These are phyloP conservation scores for Pantherophis guttatus DNA, from an alignment of 2,113 vertebrate genomes.

Conservation along the genomic window DNA sequence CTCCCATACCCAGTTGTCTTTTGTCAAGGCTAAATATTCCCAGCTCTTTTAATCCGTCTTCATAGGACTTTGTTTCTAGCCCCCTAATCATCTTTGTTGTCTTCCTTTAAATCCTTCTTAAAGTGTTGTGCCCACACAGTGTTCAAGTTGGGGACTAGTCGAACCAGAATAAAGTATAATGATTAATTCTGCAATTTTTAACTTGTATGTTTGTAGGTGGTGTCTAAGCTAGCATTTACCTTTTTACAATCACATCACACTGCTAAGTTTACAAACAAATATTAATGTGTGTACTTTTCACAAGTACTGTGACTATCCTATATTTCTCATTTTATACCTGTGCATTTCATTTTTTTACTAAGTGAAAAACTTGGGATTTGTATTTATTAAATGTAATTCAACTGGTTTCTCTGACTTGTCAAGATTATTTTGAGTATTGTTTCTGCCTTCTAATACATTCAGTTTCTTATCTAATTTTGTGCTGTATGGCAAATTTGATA, in stretches of 20 bases:
- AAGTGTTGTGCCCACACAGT: not conserved
- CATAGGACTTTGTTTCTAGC: not conserved
- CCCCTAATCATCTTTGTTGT: not conserved
- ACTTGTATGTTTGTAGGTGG: not conserved
- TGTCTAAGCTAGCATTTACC: not conserved
- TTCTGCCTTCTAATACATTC: not conserved
- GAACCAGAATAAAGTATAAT: not conserved
- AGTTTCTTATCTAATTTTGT: not conserved
- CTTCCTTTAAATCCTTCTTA: not conserved
- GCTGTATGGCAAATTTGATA: not conserved
- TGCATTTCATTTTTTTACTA: not conserved
- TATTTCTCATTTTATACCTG: not conserved
- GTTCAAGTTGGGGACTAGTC: not conserved
- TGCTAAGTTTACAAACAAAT: not conserved
- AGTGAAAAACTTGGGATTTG: not conserved
- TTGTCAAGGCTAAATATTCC: not conserved
- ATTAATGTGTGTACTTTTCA: not conserved
- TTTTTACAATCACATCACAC: not conserved
- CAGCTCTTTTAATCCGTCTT: not conserved
- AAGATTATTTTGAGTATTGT: not conserved
- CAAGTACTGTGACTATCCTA: not conserved
- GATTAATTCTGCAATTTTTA: not conserved
- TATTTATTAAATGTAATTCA: not conserved
- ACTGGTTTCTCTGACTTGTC: not conserved
- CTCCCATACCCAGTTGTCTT: not conserved